phyloP scores from a whole-genome alignment of 2,113 vertebrate species.

The Sinosuthora webbiana region DNA sequence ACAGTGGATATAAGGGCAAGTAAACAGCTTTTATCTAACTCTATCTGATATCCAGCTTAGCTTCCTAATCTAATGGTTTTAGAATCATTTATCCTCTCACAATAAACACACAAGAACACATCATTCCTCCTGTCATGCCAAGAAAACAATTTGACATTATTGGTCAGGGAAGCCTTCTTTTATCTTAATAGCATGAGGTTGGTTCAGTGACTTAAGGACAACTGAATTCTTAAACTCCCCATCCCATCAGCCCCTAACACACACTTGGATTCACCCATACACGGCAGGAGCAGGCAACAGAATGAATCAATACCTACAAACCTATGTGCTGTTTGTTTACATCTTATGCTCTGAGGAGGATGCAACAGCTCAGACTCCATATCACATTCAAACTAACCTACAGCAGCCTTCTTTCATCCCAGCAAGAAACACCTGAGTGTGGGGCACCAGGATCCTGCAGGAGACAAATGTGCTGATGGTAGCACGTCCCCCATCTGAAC shows the following conservation, averaged over 20 bases:
- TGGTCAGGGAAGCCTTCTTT: background rate
- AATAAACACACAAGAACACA: background rate
- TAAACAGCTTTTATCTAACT: slow-evolving; percentile 9
- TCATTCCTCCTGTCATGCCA: background rate
- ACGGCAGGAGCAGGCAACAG: background rate
- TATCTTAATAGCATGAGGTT: background rate
- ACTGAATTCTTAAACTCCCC: background rate
- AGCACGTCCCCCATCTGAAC: background rate
- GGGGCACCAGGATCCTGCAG: background rate
- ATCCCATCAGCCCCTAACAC: background rate
- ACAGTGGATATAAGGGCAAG: slow-evolving; percentile 88
- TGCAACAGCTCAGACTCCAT: background rate
- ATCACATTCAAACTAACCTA: background rate
- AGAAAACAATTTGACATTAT: background rate
- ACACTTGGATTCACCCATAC: background rate
- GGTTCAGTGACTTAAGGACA: background rate
- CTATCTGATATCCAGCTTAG: background rate
- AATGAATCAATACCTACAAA: background rate
- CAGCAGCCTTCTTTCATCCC: background rate
- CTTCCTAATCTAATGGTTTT: background rate
- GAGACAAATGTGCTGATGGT: background rate
- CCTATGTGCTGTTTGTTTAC: background rate
- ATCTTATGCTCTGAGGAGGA: background rate
- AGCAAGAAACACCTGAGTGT: background rate
- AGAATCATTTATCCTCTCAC: background rate